phyloP scores from a whole-genome alignment of 2,113 vertebrate species.

The Myrmophylax atrothorax region DNA sequence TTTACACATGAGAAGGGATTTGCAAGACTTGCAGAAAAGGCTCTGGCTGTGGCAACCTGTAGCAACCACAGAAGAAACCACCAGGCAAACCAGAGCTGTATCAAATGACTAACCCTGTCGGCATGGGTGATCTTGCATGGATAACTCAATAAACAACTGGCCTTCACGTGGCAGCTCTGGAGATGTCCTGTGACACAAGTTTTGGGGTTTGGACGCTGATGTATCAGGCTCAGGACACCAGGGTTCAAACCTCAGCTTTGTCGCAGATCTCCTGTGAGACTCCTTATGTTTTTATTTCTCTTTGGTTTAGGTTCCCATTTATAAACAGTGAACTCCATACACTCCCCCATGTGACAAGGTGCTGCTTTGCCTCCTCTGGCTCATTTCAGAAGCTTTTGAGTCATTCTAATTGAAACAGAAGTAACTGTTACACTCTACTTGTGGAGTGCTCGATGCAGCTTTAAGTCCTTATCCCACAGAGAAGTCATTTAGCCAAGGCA shows the following conservation, averaged over 20 bases:
- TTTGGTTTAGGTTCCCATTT: not conserved
- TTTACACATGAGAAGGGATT: slow-evolving; percentile 33
- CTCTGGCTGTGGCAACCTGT: not conserved
- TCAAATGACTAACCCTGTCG: not conserved
- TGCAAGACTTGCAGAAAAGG: not conserved
- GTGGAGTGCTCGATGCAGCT: not conserved
- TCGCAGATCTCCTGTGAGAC: not conserved
- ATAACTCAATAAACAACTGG: not conserved
- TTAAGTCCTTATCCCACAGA: slow-evolving; percentile 2
- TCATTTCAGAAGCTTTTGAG: slow-evolving; percentile 14
- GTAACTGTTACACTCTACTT: not conserved
- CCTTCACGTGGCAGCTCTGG: not conserved
- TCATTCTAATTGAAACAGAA: not conserved
- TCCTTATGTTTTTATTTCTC: not conserved
- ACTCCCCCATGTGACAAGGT: not conserved
- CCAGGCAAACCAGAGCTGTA: not conserved
- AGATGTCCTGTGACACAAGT: not conserved
- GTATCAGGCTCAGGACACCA: not conserved
- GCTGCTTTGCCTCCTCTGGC: not conserved
- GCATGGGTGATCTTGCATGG: not conserved
- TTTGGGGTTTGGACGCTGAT: not conserved
- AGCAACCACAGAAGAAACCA: not conserved
- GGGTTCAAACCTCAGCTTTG: not conserved
- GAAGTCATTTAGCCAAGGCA: not conserved
- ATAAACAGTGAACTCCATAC: not conserved